phyloP scores from a whole-genome alignment of 2,797 vertebrate genomes.

The Cebuella pygmaea region DNA sequence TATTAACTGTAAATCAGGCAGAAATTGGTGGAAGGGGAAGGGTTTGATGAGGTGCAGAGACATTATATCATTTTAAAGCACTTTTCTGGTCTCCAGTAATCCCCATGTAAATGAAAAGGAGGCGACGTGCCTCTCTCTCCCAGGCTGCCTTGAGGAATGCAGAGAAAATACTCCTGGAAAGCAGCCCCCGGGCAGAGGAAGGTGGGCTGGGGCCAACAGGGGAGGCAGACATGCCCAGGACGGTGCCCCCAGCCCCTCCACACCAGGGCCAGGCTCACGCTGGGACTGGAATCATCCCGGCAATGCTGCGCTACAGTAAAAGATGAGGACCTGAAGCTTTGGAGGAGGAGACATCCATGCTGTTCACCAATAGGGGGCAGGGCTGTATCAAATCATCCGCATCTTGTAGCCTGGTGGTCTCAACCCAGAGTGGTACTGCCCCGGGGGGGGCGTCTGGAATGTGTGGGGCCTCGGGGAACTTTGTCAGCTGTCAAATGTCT shows the following conservation, averaged over 20 bases:
- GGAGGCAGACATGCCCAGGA: background rate
- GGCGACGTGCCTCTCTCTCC: conserved; percentile 60
- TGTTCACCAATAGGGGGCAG: background rate
- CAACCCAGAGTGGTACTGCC: background rate
- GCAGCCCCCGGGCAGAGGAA: background rate
- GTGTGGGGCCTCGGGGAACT: background rate
- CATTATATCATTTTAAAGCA: conserved; percentile 87
- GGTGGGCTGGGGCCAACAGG: background rate
- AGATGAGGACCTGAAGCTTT: background rate
- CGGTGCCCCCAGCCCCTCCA: background rate
- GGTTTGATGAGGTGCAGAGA: conserved; percentile 86
- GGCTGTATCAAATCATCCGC: background rate
- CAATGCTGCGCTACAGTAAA: background rate
- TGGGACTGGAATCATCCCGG: background rate
- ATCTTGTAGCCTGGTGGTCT: background rate
- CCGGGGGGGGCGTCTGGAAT: accelerated
- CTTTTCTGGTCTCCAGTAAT: conserved; percentile 85
- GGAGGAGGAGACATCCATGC: background rate
- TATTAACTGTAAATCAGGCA: conserved; percentile 86
- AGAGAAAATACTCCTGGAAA: conserved; percentile 61
- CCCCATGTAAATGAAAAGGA: conserved; percentile 86
- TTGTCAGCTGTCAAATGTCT: background rate
- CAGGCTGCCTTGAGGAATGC: conserved; percentile 64
- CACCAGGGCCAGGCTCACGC: background rate
- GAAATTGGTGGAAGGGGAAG: conserved; percentile 85